phyloP scores from a whole-genome alignment of 2,797 vertebrate species.

The Megalops cyprinoides region DNA sequence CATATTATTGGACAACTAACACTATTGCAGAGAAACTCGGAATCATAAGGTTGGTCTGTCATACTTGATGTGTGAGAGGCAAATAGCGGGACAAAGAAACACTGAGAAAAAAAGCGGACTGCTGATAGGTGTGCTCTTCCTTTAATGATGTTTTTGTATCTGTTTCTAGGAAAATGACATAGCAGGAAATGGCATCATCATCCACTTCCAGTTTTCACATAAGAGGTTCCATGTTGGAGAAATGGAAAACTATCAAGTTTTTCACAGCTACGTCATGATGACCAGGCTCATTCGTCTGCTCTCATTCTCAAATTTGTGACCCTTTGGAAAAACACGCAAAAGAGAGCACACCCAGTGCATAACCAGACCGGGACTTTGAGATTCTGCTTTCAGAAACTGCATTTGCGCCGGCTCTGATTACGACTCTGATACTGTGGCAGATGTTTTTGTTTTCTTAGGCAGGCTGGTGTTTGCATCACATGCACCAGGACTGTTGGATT shows the following conservation, averaged over 20 bases:
- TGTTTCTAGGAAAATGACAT: too few relatives aligned
- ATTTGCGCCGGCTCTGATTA: constrained; percentile 48
- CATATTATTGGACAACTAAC: neutral
- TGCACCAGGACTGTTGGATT: constrained; percentile 45
- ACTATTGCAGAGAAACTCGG: neutral
- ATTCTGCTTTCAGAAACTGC: neutral
- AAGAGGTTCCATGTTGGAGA: neutral
- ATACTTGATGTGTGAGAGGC: neutral
- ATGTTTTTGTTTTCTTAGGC: constrained; percentile 70
- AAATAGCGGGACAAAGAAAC: neutral
- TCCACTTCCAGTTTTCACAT: neutral
- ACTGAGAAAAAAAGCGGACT: neutral
- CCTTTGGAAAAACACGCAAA: neutral
- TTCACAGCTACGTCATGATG: neutral
- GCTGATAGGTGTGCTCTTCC: neutral
- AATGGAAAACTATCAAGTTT: neutral
- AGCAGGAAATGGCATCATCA: too few relatives aligned
- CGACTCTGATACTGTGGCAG: constrained; percentile 56
- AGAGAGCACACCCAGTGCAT: neutral
- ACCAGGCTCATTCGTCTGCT: too few relatives aligned
- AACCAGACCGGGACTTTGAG: neutral
- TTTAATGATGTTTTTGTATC: too few relatives aligned
- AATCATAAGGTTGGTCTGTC: too few relatives aligned
- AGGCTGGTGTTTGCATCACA: constrained; percentile 48
- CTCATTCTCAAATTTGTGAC: neutral